Percentiles rank a stretch among this genome's conserved stretches.
phyloP scores from a whole-genome alignment of 2,888 invertebrate genomes.

The Hirudinaria manillensis region DNA sequence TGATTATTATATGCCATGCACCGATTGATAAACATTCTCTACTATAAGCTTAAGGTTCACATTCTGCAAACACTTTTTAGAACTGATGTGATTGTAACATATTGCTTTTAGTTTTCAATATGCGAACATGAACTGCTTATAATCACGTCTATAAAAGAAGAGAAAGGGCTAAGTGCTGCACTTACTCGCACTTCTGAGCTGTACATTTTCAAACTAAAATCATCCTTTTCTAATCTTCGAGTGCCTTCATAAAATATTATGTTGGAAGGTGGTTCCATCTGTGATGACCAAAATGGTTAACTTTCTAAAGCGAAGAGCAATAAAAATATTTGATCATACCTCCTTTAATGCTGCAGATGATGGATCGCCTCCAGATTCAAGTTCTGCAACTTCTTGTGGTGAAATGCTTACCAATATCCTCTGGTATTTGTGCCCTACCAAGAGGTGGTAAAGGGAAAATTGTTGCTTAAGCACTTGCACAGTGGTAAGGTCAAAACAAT shows the following conservation, averaged over 20 bases:
- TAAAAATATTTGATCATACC: neutral
- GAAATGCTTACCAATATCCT: neutral
- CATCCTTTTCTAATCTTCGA: conserved; percentile 46
- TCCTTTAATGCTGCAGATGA: neutral
- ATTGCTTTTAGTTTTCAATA: no score
- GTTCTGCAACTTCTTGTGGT: conserved; percentile 17
- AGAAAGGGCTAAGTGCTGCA: neutral
- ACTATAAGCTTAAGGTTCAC: no score
- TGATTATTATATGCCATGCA: no score
- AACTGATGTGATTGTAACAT: no score
- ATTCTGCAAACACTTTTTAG: no score
- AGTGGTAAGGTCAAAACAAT: conserved; percentile 38
- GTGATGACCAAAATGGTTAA: neutral
- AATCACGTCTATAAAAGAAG: no score
- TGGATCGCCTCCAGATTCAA: neutral
- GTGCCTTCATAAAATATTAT: conserved; percentile 43
- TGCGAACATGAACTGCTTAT: no score
- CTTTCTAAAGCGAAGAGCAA: no score
- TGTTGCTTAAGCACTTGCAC: neutral
- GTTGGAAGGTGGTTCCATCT: neutral
- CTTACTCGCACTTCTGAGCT: conserved; percentile 48
- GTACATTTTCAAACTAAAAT: conserved; percentile 51
- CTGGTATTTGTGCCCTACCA: no score
- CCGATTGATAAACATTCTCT: no score
- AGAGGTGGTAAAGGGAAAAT: neutral